phyloP scores from a whole-genome alignment of 2,113 vertebrate species.

The Entosphenus tridentatus region DNA sequence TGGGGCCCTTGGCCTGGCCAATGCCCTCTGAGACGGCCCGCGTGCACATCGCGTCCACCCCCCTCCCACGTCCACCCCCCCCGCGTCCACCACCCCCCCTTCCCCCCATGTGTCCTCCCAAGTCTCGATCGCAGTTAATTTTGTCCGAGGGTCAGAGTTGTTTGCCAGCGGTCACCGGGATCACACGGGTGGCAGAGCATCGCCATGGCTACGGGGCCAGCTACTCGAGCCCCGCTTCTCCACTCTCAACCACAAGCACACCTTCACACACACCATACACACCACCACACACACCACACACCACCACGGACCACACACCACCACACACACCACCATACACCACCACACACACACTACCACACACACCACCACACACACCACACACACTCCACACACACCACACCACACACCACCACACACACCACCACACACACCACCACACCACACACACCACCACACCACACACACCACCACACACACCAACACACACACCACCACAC shows the following conservation, averaged over 20 bases:
- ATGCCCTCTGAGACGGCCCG: not conserved
- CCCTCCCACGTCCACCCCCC: not conserved
- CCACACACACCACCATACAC: too few species aligned
- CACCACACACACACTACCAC: too few species aligned
- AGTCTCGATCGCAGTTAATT: not conserved
- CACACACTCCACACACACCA: too few species aligned
- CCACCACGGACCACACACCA: too few species aligned
- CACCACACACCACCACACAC: too few species aligned
- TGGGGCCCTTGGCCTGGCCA: too few species aligned
- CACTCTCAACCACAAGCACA: not conserved
- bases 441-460: too few species aligned
- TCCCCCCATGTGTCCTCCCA: not conserved
- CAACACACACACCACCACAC: too few species aligned
- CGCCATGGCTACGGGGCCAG: not conserved
- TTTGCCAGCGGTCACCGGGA: not conserved
- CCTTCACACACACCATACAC: not conserved
- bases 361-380: too few species aligned
- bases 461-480: too few species aligned
- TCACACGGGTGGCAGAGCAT: not conserved
- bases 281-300: not conserved
- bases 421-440: too few species aligned
- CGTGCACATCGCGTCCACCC: not conserved
- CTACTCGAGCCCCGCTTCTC: not conserved
- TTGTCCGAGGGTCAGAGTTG: not conserved
- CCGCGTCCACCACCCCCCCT: not conserved